Percentiles rank a stretch among this genome's conserved stretches.
Conservation (phyloP, 1,140 invertebrate species). For the Heliothis subflexa region DNA sequence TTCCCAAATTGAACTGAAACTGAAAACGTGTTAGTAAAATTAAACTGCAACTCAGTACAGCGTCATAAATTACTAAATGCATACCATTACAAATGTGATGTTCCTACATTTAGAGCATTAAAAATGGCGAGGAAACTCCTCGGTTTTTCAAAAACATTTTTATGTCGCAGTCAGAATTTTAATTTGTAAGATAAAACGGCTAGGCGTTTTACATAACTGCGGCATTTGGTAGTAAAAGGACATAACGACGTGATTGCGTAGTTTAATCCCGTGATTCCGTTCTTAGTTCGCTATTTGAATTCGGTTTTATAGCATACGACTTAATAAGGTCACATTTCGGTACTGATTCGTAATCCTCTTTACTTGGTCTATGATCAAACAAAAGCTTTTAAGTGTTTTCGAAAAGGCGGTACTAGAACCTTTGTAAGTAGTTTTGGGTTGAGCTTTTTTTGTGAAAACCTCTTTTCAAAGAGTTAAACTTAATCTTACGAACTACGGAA, state of each 20-base stretch:
- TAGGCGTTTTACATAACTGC: constrained; percentile 29
- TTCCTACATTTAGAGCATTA: constrained; percentile 25
- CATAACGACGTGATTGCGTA: constrained; percentile 8
- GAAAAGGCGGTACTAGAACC: no score
- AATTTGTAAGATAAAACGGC: constrained; percentile 4
- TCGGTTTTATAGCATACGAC: constrained; percentile 1
- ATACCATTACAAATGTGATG: constrained; percentile 18
- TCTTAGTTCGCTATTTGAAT: neutral
- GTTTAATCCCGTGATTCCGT: constrained; percentile 20
- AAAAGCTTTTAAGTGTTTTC: no score
- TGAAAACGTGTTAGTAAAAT: constrained; percentile 1
- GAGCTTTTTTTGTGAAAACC: no score
- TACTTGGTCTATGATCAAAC: neutral
- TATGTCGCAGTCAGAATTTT: constrained; percentile 15
- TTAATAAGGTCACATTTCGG: constrained; percentile 11
- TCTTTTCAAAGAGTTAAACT: no score
- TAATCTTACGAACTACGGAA: no score
- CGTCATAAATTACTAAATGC: constrained; percentile 12
- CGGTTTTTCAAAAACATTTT: constrained; percentile 3
- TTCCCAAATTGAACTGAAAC: neutral
- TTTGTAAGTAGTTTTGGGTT: no score
- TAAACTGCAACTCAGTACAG: constrained; percentile 8
- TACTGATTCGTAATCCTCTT: neutral
- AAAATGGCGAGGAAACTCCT: neutral
- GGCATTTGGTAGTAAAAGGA: constrained; percentile 7